A percentile compares a stretch with the other conserved stretches of the same genome.
Conservation (phyloP, 2,113 vertebrate species). For the Cryptotis parvus region DNA sequence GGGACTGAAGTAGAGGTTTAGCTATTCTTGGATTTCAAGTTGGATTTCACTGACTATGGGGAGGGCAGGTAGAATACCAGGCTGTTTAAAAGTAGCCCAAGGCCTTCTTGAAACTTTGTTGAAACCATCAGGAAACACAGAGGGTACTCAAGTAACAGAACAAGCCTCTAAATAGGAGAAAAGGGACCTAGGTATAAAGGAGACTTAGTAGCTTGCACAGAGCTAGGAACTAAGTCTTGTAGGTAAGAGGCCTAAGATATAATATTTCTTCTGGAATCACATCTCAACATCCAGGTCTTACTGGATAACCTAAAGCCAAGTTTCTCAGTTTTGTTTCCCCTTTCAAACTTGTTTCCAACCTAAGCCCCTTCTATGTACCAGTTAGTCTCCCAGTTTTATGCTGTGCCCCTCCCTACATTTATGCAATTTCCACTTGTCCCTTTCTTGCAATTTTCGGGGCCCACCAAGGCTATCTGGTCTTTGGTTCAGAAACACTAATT, state of each 20-base stretch:
- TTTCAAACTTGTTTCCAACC: no score
- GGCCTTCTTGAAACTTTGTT: constrained; percentile 66
- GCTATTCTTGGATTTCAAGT: constrained; percentile 81
- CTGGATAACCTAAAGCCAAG: not conserved
- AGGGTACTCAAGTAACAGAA: not conserved
- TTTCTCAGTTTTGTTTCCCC: no score
- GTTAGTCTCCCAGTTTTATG: no score
- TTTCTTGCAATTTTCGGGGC: no score
- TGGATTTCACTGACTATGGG: constrained; percentile 76
- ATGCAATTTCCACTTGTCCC: no score
- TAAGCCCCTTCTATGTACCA: no score
- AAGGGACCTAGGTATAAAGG: not conserved
- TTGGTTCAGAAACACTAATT: not conserved
- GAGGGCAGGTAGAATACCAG: constrained; percentile 55
- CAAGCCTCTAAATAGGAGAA: not conserved
- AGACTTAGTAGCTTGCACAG: not conserved
- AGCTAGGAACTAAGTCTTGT: not conserved
- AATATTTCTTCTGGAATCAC: not conserved
- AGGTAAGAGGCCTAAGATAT: not conserved
- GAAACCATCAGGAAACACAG: constrained; percentile 50
- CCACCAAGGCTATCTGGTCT: no score
- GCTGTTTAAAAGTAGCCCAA: constrained; percentile 76
- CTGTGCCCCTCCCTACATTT: no score
- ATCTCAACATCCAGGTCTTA: not conserved
- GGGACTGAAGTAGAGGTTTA: constrained; percentile 78